Base-by-base conservation (phyloP, 2,888 invertebrate species). In the Pollenia griseotomentosa region DNA sequence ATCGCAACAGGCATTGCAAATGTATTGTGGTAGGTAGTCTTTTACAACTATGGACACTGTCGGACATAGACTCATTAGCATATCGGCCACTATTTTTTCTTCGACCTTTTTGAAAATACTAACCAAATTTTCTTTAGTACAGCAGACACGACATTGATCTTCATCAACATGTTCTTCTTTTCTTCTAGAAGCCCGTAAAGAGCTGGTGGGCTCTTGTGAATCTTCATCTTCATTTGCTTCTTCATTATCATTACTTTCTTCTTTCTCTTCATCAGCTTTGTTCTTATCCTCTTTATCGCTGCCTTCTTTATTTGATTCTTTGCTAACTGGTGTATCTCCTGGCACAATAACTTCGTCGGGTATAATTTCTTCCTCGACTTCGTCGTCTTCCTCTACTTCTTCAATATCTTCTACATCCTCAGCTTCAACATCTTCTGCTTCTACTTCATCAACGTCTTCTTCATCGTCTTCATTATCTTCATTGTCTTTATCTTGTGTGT, bases 1-100 rank as follows among this genome's bases (percentile, higher is more conserved):
- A 59, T 91, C 91, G 83, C 92, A 89, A 88, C 94, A 94, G 14
- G 89, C 85, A 33, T 89, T 89, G 88, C 94, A 94, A 33, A 94
- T 93, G 68, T 90, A 93, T 82, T 93, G 93, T 2, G 94, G 94
- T 88, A 94, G 91, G 74, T 91, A 93, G 89, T 94, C 94, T 86
- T 93, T 93, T 44, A 89, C 90, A 12, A 90, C 90, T 70, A 94
- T 93, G 81, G 91, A 91, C 2, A 94, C 92, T 6, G 90, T 90
- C n/a, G 94, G 92, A 80, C 94, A 94, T 42, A 94, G 89, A 4
- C 90, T 89, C 92, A 94, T 92, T 82, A 94, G 88, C 89, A 93
- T 91, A 77, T 94, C 93, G 11, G 93, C 93, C 12, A 93, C 92
- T 6, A 92, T 90, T 63, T 90, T 90, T n/a, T 90, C 90, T n/a